phyloP scores from a whole-genome alignment of 2,888 invertebrate species.

The Perizoma affinitatum region DNA sequence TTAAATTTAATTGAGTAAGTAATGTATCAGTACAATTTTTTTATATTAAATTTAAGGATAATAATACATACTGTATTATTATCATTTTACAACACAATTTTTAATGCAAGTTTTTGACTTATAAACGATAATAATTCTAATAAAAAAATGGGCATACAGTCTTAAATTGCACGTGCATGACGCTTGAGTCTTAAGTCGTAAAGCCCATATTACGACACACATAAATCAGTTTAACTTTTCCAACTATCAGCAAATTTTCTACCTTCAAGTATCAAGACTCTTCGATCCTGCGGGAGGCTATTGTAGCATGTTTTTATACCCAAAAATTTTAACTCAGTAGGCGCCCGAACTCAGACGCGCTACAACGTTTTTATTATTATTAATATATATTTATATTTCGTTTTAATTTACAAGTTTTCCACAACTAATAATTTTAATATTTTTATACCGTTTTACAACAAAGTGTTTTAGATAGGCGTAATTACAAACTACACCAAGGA shows the following conservation, averaged over 20 bases:
- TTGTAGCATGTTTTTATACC: conserved; percentile 85
- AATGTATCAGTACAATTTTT: no score
- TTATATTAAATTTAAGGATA: no score
- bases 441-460: conserved; percentile 83
- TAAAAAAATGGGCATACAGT: no score
- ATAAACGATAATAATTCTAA: no score
- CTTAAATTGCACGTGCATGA: no score
- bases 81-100: no score
- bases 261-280: conserved; percentile 69
- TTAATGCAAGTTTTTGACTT: no score
- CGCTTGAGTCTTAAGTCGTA: conserved; percentile 30
- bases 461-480: conserved; percentile 80
- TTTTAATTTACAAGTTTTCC: conserved; percentile 84
- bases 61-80: no score
- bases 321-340: conserved; percentile 85
- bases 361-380: conserved; percentile 83
- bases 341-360: conserved; percentile 83
- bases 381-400: conserved; percentile 85
- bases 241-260: conserved; percentile 45
- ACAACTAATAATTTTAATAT: conserved; percentile 83
- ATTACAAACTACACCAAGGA: conserved; percentile 57
- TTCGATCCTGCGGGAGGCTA: conserved; percentile 70
- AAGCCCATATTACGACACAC: conserved; percentile 45
- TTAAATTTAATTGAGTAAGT: no score
- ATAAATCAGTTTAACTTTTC: conserved; percentile 38